Evolutionary conservation across 2,888 invertebrate species (phyloP).

Genomic region (Exephanes ischioxanthus): DNA sequence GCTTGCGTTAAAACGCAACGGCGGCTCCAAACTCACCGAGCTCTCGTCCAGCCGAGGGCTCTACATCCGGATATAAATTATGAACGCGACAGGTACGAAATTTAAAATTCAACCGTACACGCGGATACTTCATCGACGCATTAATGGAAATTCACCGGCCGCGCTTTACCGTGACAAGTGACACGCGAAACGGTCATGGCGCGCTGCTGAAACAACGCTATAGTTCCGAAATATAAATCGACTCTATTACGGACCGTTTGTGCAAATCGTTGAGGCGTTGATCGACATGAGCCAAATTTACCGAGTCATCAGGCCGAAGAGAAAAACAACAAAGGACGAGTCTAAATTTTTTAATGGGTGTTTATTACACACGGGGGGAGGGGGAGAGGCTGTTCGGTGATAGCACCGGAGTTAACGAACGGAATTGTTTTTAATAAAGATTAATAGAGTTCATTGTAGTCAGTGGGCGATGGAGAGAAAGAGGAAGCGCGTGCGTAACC

Average conservation of each 20-base stretch:
- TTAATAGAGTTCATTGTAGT: conserved; percentile 77
- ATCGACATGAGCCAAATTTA: not conserved
- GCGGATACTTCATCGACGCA: not conserved
- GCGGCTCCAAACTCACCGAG: not conserved
- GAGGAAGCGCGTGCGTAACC: conserved; percentile 56
- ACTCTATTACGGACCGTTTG: not conserved
- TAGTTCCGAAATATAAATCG: not conserved
- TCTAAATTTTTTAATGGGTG: not conserved
- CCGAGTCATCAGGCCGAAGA: not conserved
- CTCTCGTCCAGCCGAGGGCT: not conserved
- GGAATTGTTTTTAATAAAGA: conserved; percentile 79
- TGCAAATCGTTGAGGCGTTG: not conserved
- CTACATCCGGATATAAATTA: not conserved
- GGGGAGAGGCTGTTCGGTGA: conserved; percentile 39
- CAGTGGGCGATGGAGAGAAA: conserved; percentile 61
- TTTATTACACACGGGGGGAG: not conserved
- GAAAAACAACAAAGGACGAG: not conserved
- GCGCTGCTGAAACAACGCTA: not conserved
- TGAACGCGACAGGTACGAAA: not conserved
- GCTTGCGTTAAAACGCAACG: not conserved
- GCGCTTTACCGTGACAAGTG: not conserved
- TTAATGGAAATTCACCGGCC: not conserved
- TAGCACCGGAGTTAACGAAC: conserved; percentile 76
- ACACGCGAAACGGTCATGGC: not conserved
- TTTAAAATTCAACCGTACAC: not conserved